Conservation (phyloP, 2,888 invertebrate genomes). For the Ceramica pisi region DNA sequence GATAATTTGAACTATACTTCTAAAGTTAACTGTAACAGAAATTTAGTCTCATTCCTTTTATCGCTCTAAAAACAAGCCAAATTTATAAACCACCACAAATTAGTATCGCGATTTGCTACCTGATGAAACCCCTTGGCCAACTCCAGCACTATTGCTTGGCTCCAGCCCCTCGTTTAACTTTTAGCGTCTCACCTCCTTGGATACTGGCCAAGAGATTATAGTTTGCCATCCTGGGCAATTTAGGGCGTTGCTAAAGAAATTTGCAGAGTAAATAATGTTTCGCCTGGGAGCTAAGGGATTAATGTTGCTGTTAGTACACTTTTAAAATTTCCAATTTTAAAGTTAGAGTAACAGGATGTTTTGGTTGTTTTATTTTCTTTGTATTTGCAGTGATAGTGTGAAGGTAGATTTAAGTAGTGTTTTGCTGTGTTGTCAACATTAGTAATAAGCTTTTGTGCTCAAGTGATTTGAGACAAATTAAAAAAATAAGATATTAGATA, state of each 20-base stretch:
- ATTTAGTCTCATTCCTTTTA: not conserved
- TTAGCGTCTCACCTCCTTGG: constrained; percentile 60
- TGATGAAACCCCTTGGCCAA: constrained; percentile 35
- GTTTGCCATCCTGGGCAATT: constrained; percentile 62
- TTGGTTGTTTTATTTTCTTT: constrained; percentile 7
- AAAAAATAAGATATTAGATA: too few relatives aligned
- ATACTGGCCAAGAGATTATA: constrained; percentile 63
- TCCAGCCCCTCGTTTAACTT: constrained; percentile 57
- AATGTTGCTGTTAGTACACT: constrained; percentile 50
- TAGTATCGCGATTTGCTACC: constrained; percentile 42
- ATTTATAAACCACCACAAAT: constrained; percentile 16
- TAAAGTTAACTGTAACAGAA: not conserved
- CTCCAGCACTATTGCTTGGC: constrained; percentile 44
- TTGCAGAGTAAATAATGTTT: constrained; percentile 59
- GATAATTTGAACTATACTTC: not conserved
- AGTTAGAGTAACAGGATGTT: constrained; percentile 44
- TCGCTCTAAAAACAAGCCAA: not conserved
- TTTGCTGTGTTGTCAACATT: not conserved
- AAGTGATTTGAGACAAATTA: too few relatives aligned
- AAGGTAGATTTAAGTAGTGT: not conserved
- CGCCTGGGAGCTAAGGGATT: constrained; percentile 44
- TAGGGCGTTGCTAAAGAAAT: constrained; percentile 57
- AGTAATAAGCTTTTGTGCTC: too few relatives aligned
- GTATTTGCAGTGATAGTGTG: not conserved
- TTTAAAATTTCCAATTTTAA: constrained; percentile 59